Percentiles rank a stretch among this genome's conserved stretches.
Conservation (phyloP, 2,888 invertebrate species). For the Ischnus inquisitorius region DNA sequence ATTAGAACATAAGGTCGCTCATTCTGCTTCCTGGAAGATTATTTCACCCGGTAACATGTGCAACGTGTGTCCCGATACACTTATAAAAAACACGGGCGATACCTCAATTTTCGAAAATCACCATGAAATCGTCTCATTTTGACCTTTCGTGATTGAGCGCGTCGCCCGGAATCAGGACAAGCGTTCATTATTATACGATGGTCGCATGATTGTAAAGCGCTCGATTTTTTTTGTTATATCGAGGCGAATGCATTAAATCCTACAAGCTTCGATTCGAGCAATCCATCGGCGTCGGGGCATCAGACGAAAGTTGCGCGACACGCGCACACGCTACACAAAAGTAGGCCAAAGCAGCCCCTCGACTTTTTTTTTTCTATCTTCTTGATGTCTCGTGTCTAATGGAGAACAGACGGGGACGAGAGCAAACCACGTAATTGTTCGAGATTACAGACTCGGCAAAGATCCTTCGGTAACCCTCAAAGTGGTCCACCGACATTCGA, state of each 20-base stretch:
- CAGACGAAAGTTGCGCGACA: constrained; percentile 27
- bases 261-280: constrained; percentile 20
- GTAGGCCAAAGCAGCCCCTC: constrained; percentile 17
- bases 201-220: constrained; percentile 29
- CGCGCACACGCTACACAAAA: constrained; percentile 44
- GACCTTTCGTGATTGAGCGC: constrained; percentile 58
- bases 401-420: constrained; percentile 48
- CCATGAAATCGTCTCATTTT: constrained; percentile 71
- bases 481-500: constrained; percentile 39
- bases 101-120: constrained; percentile 75
- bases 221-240: constrained; percentile 1
- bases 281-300: background rate
- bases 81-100: constrained; percentile 62
- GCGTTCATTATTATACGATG: constrained; percentile 45
- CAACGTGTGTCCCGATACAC: constrained; percentile 60
- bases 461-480: constrained; percentile 54
- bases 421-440: constrained; percentile 77
- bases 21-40: constrained; percentile 68
- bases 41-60: constrained; percentile 58
- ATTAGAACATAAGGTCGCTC: constrained; percentile 49
- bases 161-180: constrained; percentile 43
- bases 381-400: constrained; percentile 33
- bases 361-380: constrained; percentile 36
- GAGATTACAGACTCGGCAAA: constrained; percentile 79
- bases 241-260: constrained; percentile 27